Conservation (phyloP, 2,113 vertebrate genomes). For the Strix aluco region DNA sequence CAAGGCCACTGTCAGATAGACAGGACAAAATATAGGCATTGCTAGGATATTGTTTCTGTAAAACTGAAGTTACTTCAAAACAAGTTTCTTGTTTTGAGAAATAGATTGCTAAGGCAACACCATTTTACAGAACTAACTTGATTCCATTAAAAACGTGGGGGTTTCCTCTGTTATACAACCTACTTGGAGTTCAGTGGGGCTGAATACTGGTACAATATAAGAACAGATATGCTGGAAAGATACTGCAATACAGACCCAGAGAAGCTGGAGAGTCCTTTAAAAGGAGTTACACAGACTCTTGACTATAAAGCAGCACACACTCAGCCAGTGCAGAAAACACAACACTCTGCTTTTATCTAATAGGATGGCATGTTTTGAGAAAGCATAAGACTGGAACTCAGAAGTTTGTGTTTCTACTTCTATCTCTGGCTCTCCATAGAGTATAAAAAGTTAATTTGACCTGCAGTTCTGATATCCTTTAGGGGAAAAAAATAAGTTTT, state of each 20-base stretch:
- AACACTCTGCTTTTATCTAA: not conserved
- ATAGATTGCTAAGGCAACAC: not conserved
- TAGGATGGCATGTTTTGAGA: not conserved
- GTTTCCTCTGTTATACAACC: not conserved
- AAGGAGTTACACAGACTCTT: not conserved
- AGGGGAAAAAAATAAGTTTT: not conserved
- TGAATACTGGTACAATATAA: not conserved
- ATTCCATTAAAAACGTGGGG: not conserved
- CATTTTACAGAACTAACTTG: not conserved
- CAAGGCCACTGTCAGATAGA: not conserved
- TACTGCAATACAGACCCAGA: not conserved
- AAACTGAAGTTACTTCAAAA: not conserved
- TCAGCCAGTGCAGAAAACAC: not conserved
- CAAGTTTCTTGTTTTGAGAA: not conserved
- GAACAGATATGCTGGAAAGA: not conserved
- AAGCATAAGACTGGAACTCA: not conserved
- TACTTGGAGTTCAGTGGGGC: not conserved
- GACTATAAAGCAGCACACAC: not conserved
- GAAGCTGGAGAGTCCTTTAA: not conserved
- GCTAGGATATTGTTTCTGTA: not conserved
- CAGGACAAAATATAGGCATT: not conserved
- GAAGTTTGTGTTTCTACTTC: not conserved
- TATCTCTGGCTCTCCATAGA: not conserved
- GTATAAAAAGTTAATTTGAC: not conserved
- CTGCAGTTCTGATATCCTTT: not conserved